Evolutionary conservation across 2,113 vertebrate species (phyloP).

Genomic region (Lepus americanus): DNA sequence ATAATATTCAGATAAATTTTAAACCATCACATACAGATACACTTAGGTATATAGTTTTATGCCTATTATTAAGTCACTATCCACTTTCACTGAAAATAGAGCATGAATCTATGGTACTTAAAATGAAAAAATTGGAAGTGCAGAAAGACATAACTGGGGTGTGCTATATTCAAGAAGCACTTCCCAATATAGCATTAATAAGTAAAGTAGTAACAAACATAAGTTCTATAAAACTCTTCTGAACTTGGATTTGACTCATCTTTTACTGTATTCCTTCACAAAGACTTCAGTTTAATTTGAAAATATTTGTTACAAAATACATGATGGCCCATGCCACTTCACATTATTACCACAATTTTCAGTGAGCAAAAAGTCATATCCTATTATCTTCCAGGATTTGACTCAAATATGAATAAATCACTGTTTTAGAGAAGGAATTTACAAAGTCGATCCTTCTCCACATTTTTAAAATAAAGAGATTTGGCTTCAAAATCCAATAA

Average conservation of each 20-base stretch:
- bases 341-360: slow-evolving; percentile 30
- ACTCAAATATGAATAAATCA: not conserved
- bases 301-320: not conserved
- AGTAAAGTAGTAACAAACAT: slow-evolving; percentile 4
- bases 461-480: not conserved
- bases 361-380: not conserved
- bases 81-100: slow-evolving; percentile 13
- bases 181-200: slow-evolving; percentile 17
- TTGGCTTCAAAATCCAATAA: not conserved
- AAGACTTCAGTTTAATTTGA: slow-evolving; percentile 4
- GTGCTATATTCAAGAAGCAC: not conserved
- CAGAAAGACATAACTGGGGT: not conserved
- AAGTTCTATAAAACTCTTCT: slow-evolving; percentile 40
- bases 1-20: not conserved
- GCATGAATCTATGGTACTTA: not conserved
- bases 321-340: not conserved
- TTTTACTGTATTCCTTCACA: slow-evolving; percentile 5
- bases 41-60: not conserved
- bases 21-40: not conserved
- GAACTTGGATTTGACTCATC: not conserved
- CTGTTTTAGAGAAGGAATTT: not conserved
- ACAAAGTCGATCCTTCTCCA: not conserved
- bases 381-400: not conserved
- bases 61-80: slow-evolving; percentile 45
- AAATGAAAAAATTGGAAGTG: slow-evolving; percentile 35